Base-by-base conservation (phyloP, 2,113 vertebrate species). In the Cyanoramphus novaezelandiae region DNA sequence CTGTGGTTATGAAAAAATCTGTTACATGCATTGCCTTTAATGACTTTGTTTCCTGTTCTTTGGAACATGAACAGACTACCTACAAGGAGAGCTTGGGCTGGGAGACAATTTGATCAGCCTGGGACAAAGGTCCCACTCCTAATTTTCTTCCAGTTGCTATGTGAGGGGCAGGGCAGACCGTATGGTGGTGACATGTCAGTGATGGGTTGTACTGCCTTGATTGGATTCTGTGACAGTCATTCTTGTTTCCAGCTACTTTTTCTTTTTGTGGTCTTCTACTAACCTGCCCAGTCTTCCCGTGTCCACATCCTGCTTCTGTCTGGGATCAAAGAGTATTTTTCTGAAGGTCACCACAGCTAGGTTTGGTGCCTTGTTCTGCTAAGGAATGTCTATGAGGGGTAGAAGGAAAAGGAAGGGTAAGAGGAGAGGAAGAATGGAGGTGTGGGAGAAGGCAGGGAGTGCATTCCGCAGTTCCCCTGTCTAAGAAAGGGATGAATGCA, bases 401-500 rank as follows among this genome's bases (percentile, higher is more conserved):
- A 11, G 33, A 70, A 5, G 43, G 24, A 86, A 6, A n/a, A 62
- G 17, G 57, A 59, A 35, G 33, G 57, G 33, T n/a, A 13, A 21
- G 57, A 35, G 33, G 57, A 35, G 33, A 35, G 13, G 21, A 59
- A 59, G 57, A 59, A 59, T 59, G 57, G 57, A 35, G 33, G 21
- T 35, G 31, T 70, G 19, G 24, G 9, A 57, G 31, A 52, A 68
- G 24, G 8, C 16, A 52, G 10, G 13, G 27, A 52, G 28, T 63
- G 16, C 8, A 7, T 70, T 94, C 20, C 63, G 53, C 69, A 39
- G 13, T 35, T 86, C 46, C 17, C 11, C 17, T 70, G 57, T 9
- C 25, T 46, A 37, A 37, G 43, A 72, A 9, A 69, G 18, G 10
- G 28, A n/a, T 0, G 0, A 4, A 35, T 4, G 4, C 24, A 18